A percentile compares a stretch with the other conserved stretches of the same genome.
phyloP scores from a whole-genome alignment of 2,888 invertebrate genomes.

The Phorcus lineatus region DNA sequence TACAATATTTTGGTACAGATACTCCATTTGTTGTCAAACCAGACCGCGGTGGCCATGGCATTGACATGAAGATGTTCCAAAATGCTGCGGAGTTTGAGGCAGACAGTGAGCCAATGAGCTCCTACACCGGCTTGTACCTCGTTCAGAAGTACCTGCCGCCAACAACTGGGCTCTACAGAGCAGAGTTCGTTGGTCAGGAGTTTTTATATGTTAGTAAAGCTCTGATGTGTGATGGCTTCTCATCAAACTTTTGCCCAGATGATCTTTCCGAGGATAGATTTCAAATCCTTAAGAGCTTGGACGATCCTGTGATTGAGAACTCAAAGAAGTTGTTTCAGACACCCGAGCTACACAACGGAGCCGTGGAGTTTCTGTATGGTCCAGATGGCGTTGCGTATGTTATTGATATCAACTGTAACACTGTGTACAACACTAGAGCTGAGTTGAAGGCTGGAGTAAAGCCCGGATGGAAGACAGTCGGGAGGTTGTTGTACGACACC shows the following conservation, averaged over 20 bases:
- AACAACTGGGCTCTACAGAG: neutral
- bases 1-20: constrained; percentile 14
- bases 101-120: constrained; percentile 14
- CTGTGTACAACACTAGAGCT: constrained; percentile 22
- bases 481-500: neutral
- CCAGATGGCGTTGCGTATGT: constrained; percentile 6
- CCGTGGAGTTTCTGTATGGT: constrained; percentile 27
- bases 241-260: constrained; percentile 31
- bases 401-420: constrained; percentile 36
- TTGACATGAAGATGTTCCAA: constrained; percentile 18
- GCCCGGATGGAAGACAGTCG: constrained; percentile 23
- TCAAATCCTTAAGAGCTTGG: constrained; percentile 14
- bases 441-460: constrained; percentile 15
- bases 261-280: constrained; percentile 23
- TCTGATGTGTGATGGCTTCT: constrained; percentile 8
- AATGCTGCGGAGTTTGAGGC: constrained; percentile 22
- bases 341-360: constrained; percentile 27
- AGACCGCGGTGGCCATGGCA: constrained; percentile 30
- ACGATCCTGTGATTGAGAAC: constrained; percentile 24
- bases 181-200: neutral
- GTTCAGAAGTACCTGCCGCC: constrained; percentile 29
- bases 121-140: constrained; percentile 29
- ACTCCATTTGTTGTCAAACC: constrained; percentile 32
- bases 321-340: constrained; percentile 21
- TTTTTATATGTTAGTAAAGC: constrained; percentile 27